Percentiles rank a stretch among this genome's conserved stretches.
Conservation (phyloP, 2,113 vertebrate species). For the Ovibos moschatus region DNA sequence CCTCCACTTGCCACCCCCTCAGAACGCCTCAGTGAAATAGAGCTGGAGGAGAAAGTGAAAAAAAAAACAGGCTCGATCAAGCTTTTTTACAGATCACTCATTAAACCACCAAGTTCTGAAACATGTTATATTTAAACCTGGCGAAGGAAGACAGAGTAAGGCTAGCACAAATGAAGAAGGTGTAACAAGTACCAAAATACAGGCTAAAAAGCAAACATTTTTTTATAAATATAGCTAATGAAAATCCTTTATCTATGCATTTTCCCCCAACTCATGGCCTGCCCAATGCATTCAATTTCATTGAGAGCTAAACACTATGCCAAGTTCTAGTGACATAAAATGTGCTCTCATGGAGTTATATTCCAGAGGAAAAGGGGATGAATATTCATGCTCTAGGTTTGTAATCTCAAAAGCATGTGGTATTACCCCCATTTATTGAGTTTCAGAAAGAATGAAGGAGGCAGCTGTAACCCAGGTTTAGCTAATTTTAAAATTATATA, state of each 20-base stretch:
- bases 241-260: neutral
- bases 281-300: neutral
- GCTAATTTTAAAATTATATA: slow-evolving; percentile 27
- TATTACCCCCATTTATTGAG: neutral
- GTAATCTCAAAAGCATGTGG: neutral
- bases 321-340: neutral
- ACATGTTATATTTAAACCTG: neutral
- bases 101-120: neutral
- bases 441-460: neutral
- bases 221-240: neutral
- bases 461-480: neutral
- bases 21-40: neutral
- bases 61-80: neutral
- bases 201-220: neutral
- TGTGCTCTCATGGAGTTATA: neutral
- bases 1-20: neutral
- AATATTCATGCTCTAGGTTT: neutral
- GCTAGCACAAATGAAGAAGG: neutral
- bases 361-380: neutral
- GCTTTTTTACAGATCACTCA: neutral
- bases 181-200: neutral
- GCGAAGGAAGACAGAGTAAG: neutral
- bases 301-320: neutral
- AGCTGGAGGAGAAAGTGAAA: neutral
- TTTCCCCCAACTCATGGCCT: neutral